These are phyloP conservation scores for Callipepla squamata DNA, from an alignment of 2,113 vertebrate genomes.

Conservation along the genomic window DNA sequence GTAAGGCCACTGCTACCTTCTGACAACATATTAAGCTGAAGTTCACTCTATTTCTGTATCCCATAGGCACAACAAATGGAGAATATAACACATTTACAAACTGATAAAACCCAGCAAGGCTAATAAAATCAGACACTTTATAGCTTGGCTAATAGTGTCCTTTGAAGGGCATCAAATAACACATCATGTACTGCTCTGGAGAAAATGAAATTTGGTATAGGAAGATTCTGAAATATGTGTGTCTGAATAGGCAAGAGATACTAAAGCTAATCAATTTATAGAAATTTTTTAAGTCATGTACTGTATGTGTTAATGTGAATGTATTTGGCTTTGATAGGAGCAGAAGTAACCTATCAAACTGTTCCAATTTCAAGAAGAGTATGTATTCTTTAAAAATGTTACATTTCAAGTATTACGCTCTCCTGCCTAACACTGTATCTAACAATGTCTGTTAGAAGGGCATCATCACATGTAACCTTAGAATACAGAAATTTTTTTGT, in stretches of 20 bases:
- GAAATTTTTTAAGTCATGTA: constrained; percentile 47
- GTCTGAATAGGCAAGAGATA: constrained; percentile 68
- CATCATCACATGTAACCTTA: neutral
- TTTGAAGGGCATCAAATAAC: constrained; percentile 87
- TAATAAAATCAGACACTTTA: constrained; percentile 86
- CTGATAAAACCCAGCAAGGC: constrained; percentile 82
- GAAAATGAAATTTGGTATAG: constrained; percentile 79
- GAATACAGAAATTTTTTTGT: neutral
- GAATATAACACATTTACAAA: constrained; percentile 87
- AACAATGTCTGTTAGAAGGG: neutral
- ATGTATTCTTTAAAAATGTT: neutral
- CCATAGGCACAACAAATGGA: constrained; percentile 84
- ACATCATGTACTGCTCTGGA: constrained; percentile 78
- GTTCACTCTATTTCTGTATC: constrained; percentile 78
- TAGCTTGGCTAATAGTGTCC: constrained; percentile 82
- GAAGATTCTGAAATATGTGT: constrained; percentile 60
- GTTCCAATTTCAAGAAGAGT: constrained; percentile 2
- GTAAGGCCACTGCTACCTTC: constrained; percentile 71
- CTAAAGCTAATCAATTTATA: constrained; percentile 56
- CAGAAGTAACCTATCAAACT: neutral
- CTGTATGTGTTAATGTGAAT: neutral
- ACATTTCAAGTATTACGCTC: neutral
- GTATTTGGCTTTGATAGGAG: constrained; percentile 7
- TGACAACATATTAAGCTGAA: constrained; percentile 81
- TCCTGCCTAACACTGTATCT: neutral